Conservation (phyloP, 2,113 vertebrate species). For the Cricetomys ansorgei region DNA sequence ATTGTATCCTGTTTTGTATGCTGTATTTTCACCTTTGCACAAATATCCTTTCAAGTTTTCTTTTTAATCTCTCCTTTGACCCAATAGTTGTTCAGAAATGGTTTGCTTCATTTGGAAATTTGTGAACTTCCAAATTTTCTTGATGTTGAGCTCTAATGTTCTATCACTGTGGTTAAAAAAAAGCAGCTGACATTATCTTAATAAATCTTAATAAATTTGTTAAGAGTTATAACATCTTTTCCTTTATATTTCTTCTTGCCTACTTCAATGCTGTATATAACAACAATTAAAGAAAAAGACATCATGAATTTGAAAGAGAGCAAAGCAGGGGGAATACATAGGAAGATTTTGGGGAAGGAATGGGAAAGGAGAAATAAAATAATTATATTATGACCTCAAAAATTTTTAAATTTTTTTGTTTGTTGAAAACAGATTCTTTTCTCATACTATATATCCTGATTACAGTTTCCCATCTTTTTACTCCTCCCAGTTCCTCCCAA, state of each 20-base stretch:
- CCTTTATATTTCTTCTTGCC: neutral
- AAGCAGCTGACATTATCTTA: neutral
- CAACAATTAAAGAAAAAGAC: neutral
- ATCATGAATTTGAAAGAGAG: neutral
- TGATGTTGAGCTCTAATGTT: neutral
- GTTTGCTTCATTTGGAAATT: neutral
- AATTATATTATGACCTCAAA: neutral
- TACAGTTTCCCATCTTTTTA: neutral
- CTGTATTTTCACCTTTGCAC: neutral
- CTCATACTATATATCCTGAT: neutral
- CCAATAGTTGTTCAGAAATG: neutral
- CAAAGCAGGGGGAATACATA: neutral
- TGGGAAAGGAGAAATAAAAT: neutral
- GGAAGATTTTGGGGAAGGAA: neutral
- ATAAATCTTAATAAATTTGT: neutral
- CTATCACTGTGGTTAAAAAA: neutral
- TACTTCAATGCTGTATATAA: neutral
- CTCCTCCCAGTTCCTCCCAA: neutral
- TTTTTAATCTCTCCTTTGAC: neutral
- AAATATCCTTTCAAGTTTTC: neutral
- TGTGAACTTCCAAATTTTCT: neutral
- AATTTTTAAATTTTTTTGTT: neutral
- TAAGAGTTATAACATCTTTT: neutral
- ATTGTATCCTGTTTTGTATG: neutral
- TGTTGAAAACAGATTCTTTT: neutral